A percentile compares a stretch with the other conserved stretches of the same genome.
These are phyloP conservation scores for Deladenus siricidicola DNA, from an alignment of 2,888 invertebrate genomes.

Conservation along the genomic window DNA sequence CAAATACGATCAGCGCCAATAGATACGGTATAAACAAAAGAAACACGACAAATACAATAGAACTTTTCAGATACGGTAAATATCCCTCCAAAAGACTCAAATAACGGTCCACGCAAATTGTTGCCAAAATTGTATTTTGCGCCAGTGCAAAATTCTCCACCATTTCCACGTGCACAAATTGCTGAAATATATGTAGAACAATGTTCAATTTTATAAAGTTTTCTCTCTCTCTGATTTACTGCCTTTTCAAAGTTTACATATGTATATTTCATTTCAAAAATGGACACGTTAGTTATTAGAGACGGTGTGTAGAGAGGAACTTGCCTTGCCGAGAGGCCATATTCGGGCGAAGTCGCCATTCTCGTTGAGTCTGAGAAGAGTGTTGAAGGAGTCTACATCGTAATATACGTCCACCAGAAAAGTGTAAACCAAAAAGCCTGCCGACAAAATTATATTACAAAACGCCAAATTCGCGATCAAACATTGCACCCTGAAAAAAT, in stretches of 20 bases:
- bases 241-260: too few species aligned
- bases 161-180: conserved; percentile 26
- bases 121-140: conserved; percentile 26
- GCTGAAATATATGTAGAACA: conserved; percentile 23
- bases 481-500: conserved; percentile 24
- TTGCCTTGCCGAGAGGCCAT: conserved; percentile 25
- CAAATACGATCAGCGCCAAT: conserved; percentile 12
- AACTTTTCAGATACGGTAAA: conserved; percentile 14
- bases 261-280: not conserved
- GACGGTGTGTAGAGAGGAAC: not conserved
- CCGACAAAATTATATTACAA: conserved; percentile 29
- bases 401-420: conserved; percentile 35
- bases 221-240: too few species aligned
- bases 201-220: too few species aligned
- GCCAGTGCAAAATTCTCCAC: conserved; percentile 26
- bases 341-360: conserved; percentile 13
- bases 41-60: conserved; percentile 10
- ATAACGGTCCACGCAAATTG: conserved; percentile 29
- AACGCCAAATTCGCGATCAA: conserved; percentile 30
- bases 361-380: conserved; percentile 22
- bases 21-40: conserved; percentile 21
- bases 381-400: conserved; percentile 37
- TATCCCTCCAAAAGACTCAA: conserved; percentile 28
- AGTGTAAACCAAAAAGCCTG: conserved; percentile 30
- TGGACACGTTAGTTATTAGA: not conserved